Evolutionary conservation across 2,113 vertebrate genomes (phyloP).

Genomic region (Deroptyus accipitrinus): DNA sequence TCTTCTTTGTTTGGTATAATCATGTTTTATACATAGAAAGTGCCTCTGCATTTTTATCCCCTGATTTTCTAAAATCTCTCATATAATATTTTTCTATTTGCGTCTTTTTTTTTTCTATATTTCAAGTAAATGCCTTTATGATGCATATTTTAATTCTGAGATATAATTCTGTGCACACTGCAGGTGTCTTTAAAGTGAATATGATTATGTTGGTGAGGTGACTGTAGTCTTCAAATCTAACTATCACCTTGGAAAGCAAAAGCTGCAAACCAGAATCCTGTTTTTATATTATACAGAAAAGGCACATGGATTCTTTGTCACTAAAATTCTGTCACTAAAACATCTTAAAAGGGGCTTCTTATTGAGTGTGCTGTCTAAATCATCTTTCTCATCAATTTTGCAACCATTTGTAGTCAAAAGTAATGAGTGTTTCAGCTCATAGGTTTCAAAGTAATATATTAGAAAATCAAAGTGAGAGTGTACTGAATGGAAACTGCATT

Average conservation of each 20-base stretch:
- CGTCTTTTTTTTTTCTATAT: not conserved
- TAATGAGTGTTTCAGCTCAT: conserved; percentile 61
- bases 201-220: not conserved
- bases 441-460: conserved; percentile 66
- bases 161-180: not conserved
- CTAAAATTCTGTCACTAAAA: conserved; percentile 42
- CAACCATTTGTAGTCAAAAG: conserved; percentile 65
- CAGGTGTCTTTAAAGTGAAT: conserved; percentile 14
- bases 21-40: not conserved
- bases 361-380: conserved; percentile 62
- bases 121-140: not conserved
- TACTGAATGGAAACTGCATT: conserved; percentile 56
- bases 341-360: conserved; percentile 47
- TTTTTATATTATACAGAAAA: conserved; percentile 12
- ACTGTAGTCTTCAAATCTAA: conserved; percentile 9
- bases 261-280: conserved; percentile 35
- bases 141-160: not conserved
- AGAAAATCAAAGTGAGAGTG: conserved; percentile 70
- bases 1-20: not conserved
- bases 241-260: not conserved
- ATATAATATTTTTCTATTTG: not conserved
- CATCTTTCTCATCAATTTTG: conserved; percentile 67
- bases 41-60: not conserved
- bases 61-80: not conserved
- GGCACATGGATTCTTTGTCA: conserved; percentile 7